Evolutionary conservation across 1,140 invertebrate species (phyloP), one percentile per base, ranked within the genome.

Genomic region (Heliconius nattereri): DNA sequence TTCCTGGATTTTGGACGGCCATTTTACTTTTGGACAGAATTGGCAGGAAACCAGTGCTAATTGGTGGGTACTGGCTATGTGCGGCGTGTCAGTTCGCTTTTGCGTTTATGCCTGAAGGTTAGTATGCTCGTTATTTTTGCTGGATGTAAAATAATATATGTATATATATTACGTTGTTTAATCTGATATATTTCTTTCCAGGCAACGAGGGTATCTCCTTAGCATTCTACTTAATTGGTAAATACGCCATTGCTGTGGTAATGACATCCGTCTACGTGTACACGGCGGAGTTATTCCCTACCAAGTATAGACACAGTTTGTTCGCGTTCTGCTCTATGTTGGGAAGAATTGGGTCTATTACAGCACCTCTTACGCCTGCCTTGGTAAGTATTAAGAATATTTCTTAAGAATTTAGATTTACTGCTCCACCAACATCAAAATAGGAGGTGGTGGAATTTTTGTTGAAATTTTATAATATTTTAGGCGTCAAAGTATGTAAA

Each of bases 231-330:
- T 92, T 98, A 37, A 86, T 96, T 1, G 97, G 97, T 6, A 98
- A 98, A 92, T 96, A 96, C 87, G 95, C 95, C 35, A 97, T 97
- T 40, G 96, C 96, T 0, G 94, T 95, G 79, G 95, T 96, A 2
- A 96, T 97, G 85, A 96, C 96, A 26, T 95, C 96, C 19, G 90
- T 96, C 8, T 97, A 97, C 88, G 94, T 97, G 78, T 96, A 96
- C 82, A 96, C 96, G 0, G 95, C 96, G 2, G 97, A 97, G 90
- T 93, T 97, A 85, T 97, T 96, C 86, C 97, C 97, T 16, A 97
- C 97, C 3, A 95, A 95, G 81, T 90, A 96, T 73, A 91, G 96
- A 45, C 96, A 96, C 84, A 96, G 95, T 29, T 85, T 97, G 54
- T 95, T 97, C 73, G 96, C 92, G 81, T 96, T 94, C 82, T 96